phyloP scores from a whole-genome alignment of 2,113 vertebrate species.

The Aphyosemion australe region DNA sequence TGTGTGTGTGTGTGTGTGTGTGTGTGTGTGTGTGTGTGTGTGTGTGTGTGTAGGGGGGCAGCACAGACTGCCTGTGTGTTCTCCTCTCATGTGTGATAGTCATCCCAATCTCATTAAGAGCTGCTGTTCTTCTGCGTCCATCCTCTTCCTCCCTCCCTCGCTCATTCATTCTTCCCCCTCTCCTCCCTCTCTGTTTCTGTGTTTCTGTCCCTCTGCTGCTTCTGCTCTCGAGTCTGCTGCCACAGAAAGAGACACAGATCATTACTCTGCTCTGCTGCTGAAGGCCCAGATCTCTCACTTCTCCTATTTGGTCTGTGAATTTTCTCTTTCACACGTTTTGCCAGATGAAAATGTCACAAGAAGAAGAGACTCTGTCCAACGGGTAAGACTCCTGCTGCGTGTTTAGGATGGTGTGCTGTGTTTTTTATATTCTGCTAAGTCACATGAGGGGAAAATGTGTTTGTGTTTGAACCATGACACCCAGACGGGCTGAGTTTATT shows the following conservation, averaged over 20 bases:
- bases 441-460: conserved; percentile 11
- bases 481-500: conserved; percentile 35
- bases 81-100: conserved; percentile 73
- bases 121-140: conserved; percentile 60
- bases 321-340: conserved; percentile 31
- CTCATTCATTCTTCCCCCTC: conserved; percentile 17
- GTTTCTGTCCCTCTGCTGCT: conserved; percentile 37
- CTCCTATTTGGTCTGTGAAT: conserved; percentile 33
- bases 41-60: conserved; percentile 9
- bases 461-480: conserved; percentile 2
- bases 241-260: conserved; percentile 40
- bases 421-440: neutral
- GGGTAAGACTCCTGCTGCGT: conserved; percentile 70
- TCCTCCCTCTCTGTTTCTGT: conserved; percentile 11
- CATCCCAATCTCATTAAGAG: conserved; percentile 80
- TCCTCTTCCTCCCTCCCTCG: conserved; percentile 30
- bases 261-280: conserved; percentile 54
- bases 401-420: conserved; percentile 12
- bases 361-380: conserved; percentile 72
- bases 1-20: conserved; percentile 35
- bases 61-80: conserved; percentile 50
- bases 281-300: conserved; percentile 54
- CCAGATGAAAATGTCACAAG: conserved; percentile 83
- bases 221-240: conserved; percentile 53
- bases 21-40: conserved; percentile 40